A percentile compares a stretch with the other conserved stretches of the same genome.
Conservation (phyloP, 2,797 vertebrate genomes). For the Glyptemys insculpta region DNA sequence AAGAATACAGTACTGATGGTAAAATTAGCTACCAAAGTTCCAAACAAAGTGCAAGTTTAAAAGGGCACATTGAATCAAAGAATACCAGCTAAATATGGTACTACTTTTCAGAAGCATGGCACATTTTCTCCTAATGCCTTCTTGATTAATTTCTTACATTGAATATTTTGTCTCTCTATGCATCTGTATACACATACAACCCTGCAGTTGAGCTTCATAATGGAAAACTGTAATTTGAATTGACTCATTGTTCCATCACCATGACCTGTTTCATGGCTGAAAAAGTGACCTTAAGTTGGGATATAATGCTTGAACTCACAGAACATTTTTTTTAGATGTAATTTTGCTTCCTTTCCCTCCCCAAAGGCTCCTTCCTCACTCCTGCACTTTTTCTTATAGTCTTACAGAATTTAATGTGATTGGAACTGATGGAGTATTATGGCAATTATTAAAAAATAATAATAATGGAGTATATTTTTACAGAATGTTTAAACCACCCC, state of each 20-base stretch:
- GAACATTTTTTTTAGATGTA: constrained; percentile 1
- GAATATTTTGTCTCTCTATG: neutral
- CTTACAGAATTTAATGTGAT: neutral
- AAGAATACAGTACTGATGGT: neutral
- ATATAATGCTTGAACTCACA: neutral
- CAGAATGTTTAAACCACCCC: too few species aligned
- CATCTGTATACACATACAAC: neutral
- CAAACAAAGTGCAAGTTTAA: constrained; percentile 23
- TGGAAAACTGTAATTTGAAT: constrained; percentile 15
- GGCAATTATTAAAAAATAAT: neutral
- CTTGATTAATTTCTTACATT: constrained; percentile 39
- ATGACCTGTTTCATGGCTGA: neutral
- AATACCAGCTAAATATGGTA: neutral
- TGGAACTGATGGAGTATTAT: neutral
- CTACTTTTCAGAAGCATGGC: constrained; percentile 27
- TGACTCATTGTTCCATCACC: constrained; percentile 39
- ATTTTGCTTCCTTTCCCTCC: neutral
- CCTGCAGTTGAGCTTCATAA: constrained; percentile 6
- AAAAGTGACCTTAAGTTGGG: constrained; percentile 1
- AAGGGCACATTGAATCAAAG: constrained; percentile 10
- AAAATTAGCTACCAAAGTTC: constrained; percentile 48
- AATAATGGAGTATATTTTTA: too few species aligned
- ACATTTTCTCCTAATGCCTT: constrained; percentile 44
- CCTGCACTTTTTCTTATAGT: neutral
- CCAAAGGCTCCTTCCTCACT: neutral